Percentiles rank a stretch among this genome's conserved stretches.
phyloP scores from a whole-genome alignment of 2,113 vertebrate genomes.

The Hyperoodon ampullatus region DNA sequence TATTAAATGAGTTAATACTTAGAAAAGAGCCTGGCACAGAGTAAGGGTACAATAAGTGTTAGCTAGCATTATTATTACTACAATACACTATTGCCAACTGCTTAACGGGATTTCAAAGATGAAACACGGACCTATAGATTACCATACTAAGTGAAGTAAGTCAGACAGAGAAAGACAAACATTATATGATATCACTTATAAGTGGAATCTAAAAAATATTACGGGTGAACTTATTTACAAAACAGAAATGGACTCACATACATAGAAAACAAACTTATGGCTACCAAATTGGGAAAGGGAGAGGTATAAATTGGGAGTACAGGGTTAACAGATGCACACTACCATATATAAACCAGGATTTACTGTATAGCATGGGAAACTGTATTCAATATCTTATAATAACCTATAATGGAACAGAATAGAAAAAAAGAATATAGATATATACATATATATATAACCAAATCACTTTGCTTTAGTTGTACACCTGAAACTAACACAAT shows the following conservation, averaged over 20 bases:
- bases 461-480: neutral
- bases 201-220: neutral
- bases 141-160: neutral
- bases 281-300: neutral
- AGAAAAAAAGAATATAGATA: neutral
- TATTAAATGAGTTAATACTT: conserved; percentile 5
- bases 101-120: neutral
- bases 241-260: neutral
- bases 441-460: neutral
- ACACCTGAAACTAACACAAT: neutral
- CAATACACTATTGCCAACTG: neutral
- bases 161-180: neutral
- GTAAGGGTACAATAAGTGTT: neutral
- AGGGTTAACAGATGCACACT: neutral
- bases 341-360: neutral
- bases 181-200: neutral
- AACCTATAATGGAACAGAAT: neutral
- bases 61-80: neutral
- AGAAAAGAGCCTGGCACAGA: neutral
- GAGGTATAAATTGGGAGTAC: neutral
- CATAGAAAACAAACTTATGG: neutral
- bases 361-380: neutral
- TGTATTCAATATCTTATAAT: neutral
- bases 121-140: neutral
- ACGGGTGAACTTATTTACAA: neutral